phyloP scores from a whole-genome alignment of 1,140 invertebrate genomes.

The Apis mellifera region Amel_HAv3.1 CM009941.2:13711501-13712000 shows the following conservation, averaged over 20 bases:
- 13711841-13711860: not conserved
- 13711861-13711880: not conserved
- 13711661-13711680: slow-evolving; percentile 38
- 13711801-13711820: slow-evolving; percentile 10
- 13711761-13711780: slow-evolving; percentile 67
- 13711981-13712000: no score
- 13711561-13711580: slow-evolving; percentile 19
- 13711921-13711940: no score
- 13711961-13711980: no score
- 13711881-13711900: not conserved
- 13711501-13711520: slow-evolving; percentile 52
- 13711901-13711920: not conserved
- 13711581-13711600: slow-evolving; percentile 32
- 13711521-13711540: slow-evolving; percentile 38
- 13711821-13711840: not conserved
- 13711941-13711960: no score
- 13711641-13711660: slow-evolving; percentile 35
- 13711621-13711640: slow-evolving; percentile 41
- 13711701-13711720: slow-evolving; percentile 78
- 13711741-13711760: slow-evolving; percentile 79
- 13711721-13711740: slow-evolving; percentile 78
- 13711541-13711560: not conserved
- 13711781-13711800: slow-evolving; percentile 42
- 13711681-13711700: slow-evolving; percentile 64
- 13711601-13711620: slow-evolving; percentile 31